A percentile compares a stretch with the other conserved stretches of the same genome.
phyloP scores from a whole-genome alignment of 2,113 vertebrate species.

The Peromyscus maniculatus region DNA sequence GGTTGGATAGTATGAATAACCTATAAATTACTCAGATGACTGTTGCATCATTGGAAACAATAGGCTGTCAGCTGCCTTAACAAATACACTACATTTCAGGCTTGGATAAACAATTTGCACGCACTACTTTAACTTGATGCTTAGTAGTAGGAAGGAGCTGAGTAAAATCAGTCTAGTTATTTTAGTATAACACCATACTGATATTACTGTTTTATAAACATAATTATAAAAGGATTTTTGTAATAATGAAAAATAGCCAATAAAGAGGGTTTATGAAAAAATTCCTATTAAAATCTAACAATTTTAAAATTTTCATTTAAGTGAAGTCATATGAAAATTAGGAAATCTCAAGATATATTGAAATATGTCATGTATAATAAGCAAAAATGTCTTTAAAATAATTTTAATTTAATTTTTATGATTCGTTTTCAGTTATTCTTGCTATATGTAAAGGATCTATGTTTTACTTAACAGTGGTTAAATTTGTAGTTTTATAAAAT shows the following conservation, averaged over 20 bases:
- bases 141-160: neutral
- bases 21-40: neutral
- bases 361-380: neutral
- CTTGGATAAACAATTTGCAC: neutral
- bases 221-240: neutral
- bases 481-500: neutral
- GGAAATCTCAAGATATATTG: neutral
- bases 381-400: neutral
- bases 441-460: neutral
- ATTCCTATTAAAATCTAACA: neutral
- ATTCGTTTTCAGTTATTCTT: neutral
- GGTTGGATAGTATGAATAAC: neutral
- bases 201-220: neutral
- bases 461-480: neutral
- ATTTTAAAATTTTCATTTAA: neutral
- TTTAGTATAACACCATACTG: neutral
- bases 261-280: neutral
- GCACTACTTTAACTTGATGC: neutral
- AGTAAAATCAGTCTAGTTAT: neutral
- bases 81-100: neutral
- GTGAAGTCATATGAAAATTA: neutral
- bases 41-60: neutral
- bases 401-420: neutral
- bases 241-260: neutral
- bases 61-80: neutral